phyloP scores from a whole-genome alignment of 2,797 vertebrate species.

The Syndactyla subalaris region DNA sequence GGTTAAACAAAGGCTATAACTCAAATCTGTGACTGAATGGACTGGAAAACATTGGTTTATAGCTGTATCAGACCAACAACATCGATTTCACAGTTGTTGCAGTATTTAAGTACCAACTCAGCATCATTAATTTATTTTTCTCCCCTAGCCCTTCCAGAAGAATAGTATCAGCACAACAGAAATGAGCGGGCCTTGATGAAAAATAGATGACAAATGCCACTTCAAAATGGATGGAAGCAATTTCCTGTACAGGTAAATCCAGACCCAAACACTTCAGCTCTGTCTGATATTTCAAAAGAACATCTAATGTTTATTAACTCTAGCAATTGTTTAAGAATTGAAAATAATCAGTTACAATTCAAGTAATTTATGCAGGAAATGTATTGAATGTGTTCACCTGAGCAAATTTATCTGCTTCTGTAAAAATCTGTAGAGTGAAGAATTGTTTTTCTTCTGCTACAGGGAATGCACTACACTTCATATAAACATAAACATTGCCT shows the following conservation, averaged over 20 bases:
- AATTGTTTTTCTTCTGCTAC: neutral
- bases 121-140: neutral
- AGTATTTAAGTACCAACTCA: neutral
- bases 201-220: slow-evolving; percentile 31
- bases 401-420: neutral
- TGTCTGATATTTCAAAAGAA: neutral
- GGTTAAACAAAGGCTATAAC: neutral
- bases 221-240: slow-evolving; percentile 38
- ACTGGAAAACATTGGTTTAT: neutral
- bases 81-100: neutral
- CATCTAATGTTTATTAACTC: neutral
- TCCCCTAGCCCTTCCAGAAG: neutral
- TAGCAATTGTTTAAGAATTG: neutral
- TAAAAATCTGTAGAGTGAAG: neutral
- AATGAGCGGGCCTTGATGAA: slow-evolving; percentile 12
- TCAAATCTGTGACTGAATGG: neutral
- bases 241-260: slow-evolving; percentile 16
- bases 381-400: neutral
- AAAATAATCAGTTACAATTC: neutral
- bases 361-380: neutral
- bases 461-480: neutral
- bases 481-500: neutral
- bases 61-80: neutral
- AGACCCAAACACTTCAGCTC: slow-evolving; percentile 20
- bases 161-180: slow-evolving; percentile 18